Conservation (phyloP, 2,888 invertebrate genomes). For the Endotricha flammealis region DNA sequence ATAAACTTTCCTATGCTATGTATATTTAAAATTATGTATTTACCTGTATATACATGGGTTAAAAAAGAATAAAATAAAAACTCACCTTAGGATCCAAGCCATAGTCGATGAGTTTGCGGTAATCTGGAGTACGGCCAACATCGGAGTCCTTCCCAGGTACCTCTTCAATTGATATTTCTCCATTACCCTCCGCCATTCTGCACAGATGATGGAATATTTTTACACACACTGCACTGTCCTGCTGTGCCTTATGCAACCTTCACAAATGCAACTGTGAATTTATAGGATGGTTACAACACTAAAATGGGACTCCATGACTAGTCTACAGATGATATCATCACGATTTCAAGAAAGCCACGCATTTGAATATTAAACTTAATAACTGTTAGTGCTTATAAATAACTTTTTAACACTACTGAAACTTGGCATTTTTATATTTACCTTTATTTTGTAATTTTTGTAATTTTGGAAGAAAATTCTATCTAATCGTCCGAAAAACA, state of each 20-base stretch:
- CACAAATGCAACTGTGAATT: constrained; percentile 31
- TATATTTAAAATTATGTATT: no score
- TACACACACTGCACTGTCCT: constrained; percentile 64
- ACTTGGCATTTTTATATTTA: constrained; percentile 53
- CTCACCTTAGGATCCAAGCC: constrained; percentile 94
- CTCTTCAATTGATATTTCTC: constrained; percentile 88
- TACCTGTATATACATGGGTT: no score
- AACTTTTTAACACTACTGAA: constrained; percentile 16
- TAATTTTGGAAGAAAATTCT: constrained; percentile 77
- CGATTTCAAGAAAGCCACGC: constrained; percentile 66
- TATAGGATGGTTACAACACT: constrained; percentile 27
- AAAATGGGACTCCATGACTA: constrained; percentile 43
- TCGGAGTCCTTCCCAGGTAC: constrained; percentile 82
- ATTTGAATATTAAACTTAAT: constrained; percentile 39
- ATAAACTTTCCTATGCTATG: no score
- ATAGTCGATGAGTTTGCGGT: constrained; percentile 95
- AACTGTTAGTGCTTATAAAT: constrained; percentile 25
- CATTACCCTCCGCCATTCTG: constrained; percentile 92
- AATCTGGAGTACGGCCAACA: constrained; percentile 90
- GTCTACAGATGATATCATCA: constrained; percentile 67
- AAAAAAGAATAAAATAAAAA: no score
- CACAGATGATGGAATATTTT: constrained; percentile 64
- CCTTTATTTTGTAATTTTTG: constrained; percentile 76
- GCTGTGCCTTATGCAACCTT: constrained; percentile 24
- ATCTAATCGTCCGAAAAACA: constrained; percentile 78